These are phyloP conservation scores for Ahaetulla prasina DNA, from an alignment of 2,113 vertebrate species.

Conservation along the genomic window DNA sequence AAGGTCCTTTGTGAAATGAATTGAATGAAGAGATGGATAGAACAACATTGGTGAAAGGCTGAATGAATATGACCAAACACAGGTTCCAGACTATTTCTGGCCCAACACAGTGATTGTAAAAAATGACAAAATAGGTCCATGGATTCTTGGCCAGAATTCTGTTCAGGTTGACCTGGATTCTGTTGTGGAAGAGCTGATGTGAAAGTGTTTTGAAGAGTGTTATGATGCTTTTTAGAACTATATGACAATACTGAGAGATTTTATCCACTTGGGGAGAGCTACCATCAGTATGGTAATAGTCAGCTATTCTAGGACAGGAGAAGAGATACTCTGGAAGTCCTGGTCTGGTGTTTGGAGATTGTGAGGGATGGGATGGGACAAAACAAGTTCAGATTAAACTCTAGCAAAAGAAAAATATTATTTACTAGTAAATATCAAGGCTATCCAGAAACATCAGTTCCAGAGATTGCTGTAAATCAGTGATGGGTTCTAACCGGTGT, in stretches of 20 bases:
- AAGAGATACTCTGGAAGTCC: neutral
- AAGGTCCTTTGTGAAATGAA: neutral
- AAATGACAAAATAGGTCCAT: neutral
- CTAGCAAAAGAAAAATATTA: neutral
- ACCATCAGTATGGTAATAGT: neutral
- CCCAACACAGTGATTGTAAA: neutral
- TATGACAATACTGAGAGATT: neutral
- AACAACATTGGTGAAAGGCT: neutral
- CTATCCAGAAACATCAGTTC: neutral
- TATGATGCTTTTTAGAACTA: neutral
- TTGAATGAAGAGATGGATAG: neutral
- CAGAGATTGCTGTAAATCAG: neutral
- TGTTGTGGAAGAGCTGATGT: neutral
- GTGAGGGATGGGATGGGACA: neutral
- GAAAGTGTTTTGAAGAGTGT: neutral
- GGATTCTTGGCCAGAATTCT: neutral
- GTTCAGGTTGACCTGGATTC: neutral
- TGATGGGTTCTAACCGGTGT: too few relatives aligned
- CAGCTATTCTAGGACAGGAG: neutral
- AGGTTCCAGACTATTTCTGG: neutral
- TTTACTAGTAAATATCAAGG: neutral
- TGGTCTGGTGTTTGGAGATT: neutral
- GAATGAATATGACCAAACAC: neutral
- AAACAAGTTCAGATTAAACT: neutral
- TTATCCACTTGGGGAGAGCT: neutral